Evolutionary conservation across 2,797 vertebrate species (phyloP).

Genomic region (Eulemur coronatus): DNA sequence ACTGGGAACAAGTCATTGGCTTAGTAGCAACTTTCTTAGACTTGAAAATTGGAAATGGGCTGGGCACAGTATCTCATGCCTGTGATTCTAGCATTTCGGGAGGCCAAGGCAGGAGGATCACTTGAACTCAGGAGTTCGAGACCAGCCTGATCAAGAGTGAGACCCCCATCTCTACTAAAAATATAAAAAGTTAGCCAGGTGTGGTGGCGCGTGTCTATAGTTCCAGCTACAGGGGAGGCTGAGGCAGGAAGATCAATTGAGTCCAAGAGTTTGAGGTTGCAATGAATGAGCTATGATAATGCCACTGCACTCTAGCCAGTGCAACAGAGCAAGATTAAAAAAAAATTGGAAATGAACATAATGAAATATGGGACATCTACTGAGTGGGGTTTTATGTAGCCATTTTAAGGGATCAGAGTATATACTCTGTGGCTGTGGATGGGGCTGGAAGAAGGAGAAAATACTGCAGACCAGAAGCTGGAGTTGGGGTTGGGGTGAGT

Average conservation of each 20-base stretch:
- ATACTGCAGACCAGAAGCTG: fast-evolving
- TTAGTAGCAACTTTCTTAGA: neutral
- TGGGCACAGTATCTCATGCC: too few relatives aligned
- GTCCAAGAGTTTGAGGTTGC: neutral
- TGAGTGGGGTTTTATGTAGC: neutral
- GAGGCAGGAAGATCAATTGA: neutral
- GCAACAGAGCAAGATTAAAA: neutral
- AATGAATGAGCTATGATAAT: neutral
- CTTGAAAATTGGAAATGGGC: neutral
- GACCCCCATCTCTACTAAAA: neutral
- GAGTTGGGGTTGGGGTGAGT: neutral
- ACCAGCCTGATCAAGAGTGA: too few relatives aligned
- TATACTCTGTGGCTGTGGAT: fast-evolving
- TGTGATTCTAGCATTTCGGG: too few relatives aligned
- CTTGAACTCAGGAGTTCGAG: too few relatives aligned
- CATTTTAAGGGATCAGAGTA: neutral
- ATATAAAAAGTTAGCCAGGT: neutral
- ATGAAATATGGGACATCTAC: neutral
- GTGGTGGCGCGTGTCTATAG: neutral
- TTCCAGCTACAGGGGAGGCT: neutral
- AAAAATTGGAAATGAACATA: neutral
- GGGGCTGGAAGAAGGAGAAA: neutral
- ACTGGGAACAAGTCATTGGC: neutral
- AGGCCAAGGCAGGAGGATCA: too few relatives aligned
- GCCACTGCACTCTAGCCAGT: neutral